Base-by-base conservation (phyloP, 53 echinoderm and acorn worm species). In the Apostichopus leukothele region DNA sequence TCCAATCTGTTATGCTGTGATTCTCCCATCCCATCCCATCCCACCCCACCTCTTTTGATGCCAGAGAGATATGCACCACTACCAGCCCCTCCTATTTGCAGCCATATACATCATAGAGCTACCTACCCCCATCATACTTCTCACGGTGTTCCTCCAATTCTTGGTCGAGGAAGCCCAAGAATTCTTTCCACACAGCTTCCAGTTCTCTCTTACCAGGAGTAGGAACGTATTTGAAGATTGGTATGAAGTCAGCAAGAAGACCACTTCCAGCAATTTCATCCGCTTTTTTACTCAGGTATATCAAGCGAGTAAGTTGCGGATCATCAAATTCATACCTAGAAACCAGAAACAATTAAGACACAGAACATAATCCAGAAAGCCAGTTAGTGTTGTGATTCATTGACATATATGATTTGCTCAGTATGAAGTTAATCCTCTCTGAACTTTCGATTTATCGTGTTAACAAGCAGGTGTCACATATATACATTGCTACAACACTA, bases 151-250 rank as follows among this genome's bases (percentile, higher is more conserved):
- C 84, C 39, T 60, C 63, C 60, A 84, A 5, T 84, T 84, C 84
- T 13, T 84, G 25, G 7, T 22, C 25, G 7, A 84, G 20, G 4
- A 19, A 7, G 27, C 12, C 5, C 6, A 84, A 59, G 26, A 60
- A 63, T 10, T 23, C 39, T 14, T 39, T 14, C 13, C 60, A 57
- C 10, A 84, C 16, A 6, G 14, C 84, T 27, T 84, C 61, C 5
- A 84, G 6, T 27, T 60, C 26, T 23, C 12, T 84, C 14, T 5
- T 23, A 4, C 20, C 84, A 60, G 66, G 61, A 66, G 84, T 84
- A 60, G 84, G 84, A 27, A 84, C 61, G 60, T 84, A 11, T 63
- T 59, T 84, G 14, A 84, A 84, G 84, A 84, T 84, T 8, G 84
- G 84, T 19, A 84, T 14, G 63, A 60, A 84, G 25, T 84, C 84